Percentiles rank a stretch among this genome's conserved stretches.
phyloP scores from a whole-genome alignment of 2,113 vertebrate species.

The human (Homo sapiens) region DNA sequence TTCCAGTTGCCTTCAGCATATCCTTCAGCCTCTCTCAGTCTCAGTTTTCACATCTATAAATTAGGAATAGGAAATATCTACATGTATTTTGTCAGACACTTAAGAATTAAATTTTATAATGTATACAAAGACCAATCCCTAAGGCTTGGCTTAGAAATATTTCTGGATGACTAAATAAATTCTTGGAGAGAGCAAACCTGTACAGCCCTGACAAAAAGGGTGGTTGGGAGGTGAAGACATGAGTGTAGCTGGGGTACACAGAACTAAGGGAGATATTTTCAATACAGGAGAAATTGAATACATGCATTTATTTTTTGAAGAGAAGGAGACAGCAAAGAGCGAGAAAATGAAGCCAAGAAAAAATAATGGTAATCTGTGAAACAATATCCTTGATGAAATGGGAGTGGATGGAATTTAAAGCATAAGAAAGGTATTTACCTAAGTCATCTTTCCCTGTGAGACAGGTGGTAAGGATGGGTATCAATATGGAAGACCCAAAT shows the following conservation, averaged over 20 bases:
- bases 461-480: background rate
- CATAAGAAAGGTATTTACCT: background rate
- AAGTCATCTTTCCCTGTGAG: background rate
- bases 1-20: background rate
- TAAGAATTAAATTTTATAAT: background rate
- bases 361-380: background rate
- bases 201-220: background rate
- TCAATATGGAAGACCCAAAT: background rate
- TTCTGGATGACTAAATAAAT: background rate
- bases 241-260: background rate
- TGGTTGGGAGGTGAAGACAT: background rate
- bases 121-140: background rate
- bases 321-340: background rate
- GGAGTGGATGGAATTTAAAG: background rate
- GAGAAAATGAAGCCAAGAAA: background rate
- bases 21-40: background rate
- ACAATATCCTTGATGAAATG: background rate
- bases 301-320: background rate
- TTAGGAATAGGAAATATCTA: background rate
- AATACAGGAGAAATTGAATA: background rate
- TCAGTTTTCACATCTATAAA: background rate
- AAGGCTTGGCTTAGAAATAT: background rate
- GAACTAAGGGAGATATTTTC: background rate
- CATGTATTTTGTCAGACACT: background rate
- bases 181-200: background rate